These are phyloP conservation scores for Lepidothrix coronata DNA, from an alignment of 2,113 vertebrate species.

Conservation along the genomic window DNA sequence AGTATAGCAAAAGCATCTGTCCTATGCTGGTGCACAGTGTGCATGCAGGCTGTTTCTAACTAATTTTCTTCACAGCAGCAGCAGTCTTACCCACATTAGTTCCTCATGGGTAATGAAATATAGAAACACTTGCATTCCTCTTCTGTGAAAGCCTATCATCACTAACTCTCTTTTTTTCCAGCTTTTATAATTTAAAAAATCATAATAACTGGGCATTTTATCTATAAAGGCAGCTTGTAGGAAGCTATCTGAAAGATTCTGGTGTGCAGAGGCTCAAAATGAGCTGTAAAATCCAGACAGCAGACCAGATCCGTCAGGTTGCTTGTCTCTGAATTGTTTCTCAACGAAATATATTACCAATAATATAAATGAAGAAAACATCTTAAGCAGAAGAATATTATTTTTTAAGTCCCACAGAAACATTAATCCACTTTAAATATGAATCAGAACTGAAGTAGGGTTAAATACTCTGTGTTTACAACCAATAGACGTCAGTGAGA, in stretches of 20 bases:
- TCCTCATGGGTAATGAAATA: not conserved
- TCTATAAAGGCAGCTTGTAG: not conserved
- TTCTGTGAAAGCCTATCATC: not conserved
- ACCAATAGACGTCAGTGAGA: fast-evolving
- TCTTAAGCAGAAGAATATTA: not conserved
- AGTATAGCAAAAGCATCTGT: not conserved
- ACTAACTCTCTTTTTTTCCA: not conserved
- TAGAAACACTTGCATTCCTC: not conserved
- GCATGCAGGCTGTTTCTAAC: not conserved
- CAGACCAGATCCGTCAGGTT: not conserved
- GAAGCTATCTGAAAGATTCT: not conserved
- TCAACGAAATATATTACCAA: not conserved
- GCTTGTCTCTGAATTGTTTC: not conserved
- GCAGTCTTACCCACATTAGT: not conserved
- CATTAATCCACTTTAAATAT: not conserved
- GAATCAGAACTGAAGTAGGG: not conserved
- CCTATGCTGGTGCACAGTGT: not conserved
- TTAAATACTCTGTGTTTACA: not conserved
- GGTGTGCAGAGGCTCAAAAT: not conserved
- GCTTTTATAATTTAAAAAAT: not conserved
- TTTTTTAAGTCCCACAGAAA: not conserved
- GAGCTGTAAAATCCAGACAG: not conserved
- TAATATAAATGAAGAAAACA: not conserved
- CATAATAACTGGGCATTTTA: not conserved
- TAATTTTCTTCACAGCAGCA: not conserved